These are phyloP conservation scores for Parthenolecanium corni DNA, from an alignment of 2,888 invertebrate species.

Conservation along the genomic window DNA sequence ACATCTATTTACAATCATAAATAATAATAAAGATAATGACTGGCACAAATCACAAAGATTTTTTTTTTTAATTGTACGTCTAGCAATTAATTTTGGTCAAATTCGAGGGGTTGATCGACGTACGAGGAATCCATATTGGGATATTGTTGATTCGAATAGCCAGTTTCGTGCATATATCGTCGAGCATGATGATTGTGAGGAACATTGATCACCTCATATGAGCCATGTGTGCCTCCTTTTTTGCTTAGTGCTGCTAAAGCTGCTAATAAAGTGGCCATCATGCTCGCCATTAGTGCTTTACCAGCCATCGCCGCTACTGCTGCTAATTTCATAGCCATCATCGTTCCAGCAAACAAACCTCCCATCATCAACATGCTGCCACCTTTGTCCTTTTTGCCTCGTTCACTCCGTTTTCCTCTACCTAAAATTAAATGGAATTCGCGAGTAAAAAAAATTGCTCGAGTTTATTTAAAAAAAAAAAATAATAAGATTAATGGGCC, in stretches of 20 bases:
- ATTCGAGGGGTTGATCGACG: too few relatives aligned
- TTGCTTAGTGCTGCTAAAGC: conserved; percentile 55
- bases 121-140: neutral
- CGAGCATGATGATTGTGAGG: conserved; percentile 28
- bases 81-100: too few relatives aligned
- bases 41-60: too few relatives aligned
- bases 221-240: conserved; percentile 25
- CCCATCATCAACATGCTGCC: conserved; percentile 41
- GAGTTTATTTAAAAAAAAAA: neutral
- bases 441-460: neutral
- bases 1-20: too few relatives aligned
- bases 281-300: conserved; percentile 68
- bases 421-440: neutral
- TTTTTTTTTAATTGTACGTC: too few relatives aligned
- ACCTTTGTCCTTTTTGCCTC: conserved; percentile 39
- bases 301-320: conserved; percentile 52
- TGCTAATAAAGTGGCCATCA: conserved; percentile 67
- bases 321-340: conserved; percentile 63
- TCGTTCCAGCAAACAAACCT: conserved; percentile 52
- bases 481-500: too few relatives aligned
- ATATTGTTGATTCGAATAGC: conserved; percentile 6
- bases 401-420: conserved; percentile 35
- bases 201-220: conserved; percentile 32
- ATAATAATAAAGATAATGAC: too few relatives aligned
- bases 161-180: neutral